These are phyloP conservation scores for Pantherophis alleghaniensis DNA, from an alignment of 2,797 vertebrate species.

Conservation along the genomic window DNA sequence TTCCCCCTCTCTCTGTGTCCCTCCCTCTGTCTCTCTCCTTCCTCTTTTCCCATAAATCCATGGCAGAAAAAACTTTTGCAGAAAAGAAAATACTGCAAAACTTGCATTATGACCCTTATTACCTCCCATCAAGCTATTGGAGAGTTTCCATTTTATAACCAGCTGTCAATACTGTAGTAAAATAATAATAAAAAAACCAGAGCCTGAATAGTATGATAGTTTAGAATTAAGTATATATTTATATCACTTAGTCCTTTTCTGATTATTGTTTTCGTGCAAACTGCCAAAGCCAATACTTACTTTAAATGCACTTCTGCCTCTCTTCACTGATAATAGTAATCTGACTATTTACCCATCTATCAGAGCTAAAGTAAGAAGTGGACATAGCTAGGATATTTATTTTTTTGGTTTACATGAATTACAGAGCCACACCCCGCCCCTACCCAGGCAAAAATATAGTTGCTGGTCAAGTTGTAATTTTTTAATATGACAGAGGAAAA, in stretches of 20 bases:
- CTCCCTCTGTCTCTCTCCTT: background rate
- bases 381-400: background rate
- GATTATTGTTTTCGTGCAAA: background rate
- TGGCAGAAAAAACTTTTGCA: slow-evolving; percentile 6
- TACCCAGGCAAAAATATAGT: background rate
- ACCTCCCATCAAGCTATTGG: background rate
- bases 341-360: background rate
- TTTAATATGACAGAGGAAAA: background rate
- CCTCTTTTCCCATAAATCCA: background rate
- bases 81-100: background rate
- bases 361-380: background rate
- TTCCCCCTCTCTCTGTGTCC: rapidly evolving
- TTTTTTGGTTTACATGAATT: background rate
- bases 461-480: background rate
- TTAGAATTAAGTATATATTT: background rate
- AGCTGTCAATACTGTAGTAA: background rate
- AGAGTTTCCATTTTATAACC: background rate
- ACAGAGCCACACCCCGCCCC: background rate
- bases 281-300: background rate
- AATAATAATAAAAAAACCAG: background rate
- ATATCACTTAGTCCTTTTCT: background rate
- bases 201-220: background rate
- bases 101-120: background rate
- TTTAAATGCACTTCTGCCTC: background rate
- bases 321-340: background rate